Percentiles rank a stretch among this genome's conserved stretches.
phyloP scores from a whole-genome alignment of 2,797 vertebrate genomes.

The Enoplosus armatus region DNA sequence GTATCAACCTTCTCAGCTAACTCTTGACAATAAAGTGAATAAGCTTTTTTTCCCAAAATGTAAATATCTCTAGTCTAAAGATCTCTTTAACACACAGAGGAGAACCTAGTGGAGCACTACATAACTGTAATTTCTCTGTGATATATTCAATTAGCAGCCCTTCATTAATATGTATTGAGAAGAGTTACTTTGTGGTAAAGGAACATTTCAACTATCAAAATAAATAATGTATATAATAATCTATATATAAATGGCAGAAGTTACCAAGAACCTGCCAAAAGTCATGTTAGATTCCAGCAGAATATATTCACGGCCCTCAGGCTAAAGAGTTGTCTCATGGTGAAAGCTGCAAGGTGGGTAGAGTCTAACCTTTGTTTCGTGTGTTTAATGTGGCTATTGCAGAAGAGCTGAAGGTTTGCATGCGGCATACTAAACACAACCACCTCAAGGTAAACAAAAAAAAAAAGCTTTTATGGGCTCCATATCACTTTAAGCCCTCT shows the following conservation, averaged over 20 bases:
- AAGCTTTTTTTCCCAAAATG: neutral
- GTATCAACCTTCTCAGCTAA: too few species aligned
- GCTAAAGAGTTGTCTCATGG: conserved; percentile 15
- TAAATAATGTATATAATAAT: neutral
- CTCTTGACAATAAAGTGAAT: neutral
- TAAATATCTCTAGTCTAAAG: too few species aligned
- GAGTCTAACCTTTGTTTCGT: conserved; percentile 25
- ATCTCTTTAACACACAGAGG: neutral
- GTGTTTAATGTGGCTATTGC: conserved; percentile 29
- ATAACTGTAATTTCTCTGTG: neutral
- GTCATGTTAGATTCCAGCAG: conserved; percentile 7
- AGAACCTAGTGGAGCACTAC: neutral
- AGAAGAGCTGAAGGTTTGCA: conserved; percentile 28
- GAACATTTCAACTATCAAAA: neutral
- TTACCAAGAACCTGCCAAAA: neutral
- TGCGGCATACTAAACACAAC: conserved; percentile 45
- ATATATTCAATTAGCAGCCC: neutral
- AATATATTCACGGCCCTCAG: conserved; percentile 30
- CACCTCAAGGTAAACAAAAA: conserved; percentile 41
- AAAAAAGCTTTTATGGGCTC: conserved; percentile 18
- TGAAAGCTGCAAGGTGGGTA: conserved; percentile 21
- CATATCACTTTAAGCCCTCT: conserved; percentile 33
- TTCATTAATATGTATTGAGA: neutral
- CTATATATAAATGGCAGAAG: neutral
- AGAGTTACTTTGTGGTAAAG: neutral